Conservation (phyloP, 2,888 invertebrate species). For the Thysanoteuthis rhombus region DNA sequence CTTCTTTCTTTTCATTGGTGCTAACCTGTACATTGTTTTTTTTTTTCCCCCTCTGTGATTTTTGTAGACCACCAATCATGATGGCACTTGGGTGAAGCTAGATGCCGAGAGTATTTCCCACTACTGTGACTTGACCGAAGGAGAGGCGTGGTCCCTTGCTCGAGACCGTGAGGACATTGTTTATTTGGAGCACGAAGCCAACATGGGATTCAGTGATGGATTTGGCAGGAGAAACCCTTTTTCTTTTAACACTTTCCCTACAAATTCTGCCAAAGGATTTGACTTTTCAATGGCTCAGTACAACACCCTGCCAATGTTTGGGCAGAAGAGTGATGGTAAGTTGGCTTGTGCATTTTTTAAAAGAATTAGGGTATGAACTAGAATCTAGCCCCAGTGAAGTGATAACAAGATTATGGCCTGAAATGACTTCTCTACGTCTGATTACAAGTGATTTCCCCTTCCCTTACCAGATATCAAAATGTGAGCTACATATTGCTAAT, state of each 20-base stretch:
- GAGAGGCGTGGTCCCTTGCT: slow-evolving; percentile 80
- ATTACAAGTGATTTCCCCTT: too few species aligned
- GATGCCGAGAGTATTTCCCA: slow-evolving; percentile 78
- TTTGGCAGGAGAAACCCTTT: slow-evolving; percentile 51
- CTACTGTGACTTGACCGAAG: slow-evolving; percentile 77
- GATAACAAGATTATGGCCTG: neutral
- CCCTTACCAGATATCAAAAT: too few species aligned
- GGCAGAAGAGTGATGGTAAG: slow-evolving; percentile 36
- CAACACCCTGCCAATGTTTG: slow-evolving; percentile 40
- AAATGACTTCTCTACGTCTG: neutral
- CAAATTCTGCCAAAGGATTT: slow-evolving; percentile 69
- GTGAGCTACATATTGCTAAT: too few species aligned
- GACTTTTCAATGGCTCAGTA: slow-evolving; percentile 70
- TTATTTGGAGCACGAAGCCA: slow-evolving; percentile 74
- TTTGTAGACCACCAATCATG: slow-evolving; percentile 85
- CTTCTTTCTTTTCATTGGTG: too few species aligned
- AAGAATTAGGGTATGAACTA: neutral
- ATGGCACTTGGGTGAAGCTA: slow-evolving; percentile 93
- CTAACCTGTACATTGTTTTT: neutral
- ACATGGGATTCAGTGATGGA: slow-evolving; percentile 53
- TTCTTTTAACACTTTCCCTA: slow-evolving; percentile 52
- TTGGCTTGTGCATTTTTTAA: too few species aligned
- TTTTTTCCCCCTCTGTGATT: neutral
- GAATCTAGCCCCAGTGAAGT: neutral
- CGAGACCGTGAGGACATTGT: slow-evolving; percentile 75